Base-by-base conservation (phyloP, 2,888 invertebrate species). In the Temnothorax unifasciatus region DNA sequence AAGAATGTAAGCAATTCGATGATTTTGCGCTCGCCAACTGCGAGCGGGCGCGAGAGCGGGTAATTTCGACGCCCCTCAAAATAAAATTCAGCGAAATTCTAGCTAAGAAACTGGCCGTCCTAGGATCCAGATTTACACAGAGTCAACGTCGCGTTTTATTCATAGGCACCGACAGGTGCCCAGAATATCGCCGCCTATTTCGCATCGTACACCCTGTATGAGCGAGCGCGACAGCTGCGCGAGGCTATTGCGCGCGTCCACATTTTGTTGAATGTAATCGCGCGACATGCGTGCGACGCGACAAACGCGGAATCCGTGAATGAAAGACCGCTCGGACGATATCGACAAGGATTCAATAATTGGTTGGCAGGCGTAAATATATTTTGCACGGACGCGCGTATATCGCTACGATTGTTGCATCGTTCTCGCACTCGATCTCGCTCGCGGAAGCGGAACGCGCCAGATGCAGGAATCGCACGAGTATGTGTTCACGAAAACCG, bases 151-250 rank as follows among this genome's bases (percentile, higher is more conserved):
- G 21, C 44, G 64, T 15, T 69, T 69, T 79, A 79, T 38, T 57
- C 73, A 52, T 57, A 79, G 54, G 47, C 57, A 57, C 44, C 34
- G 57, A 47, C 71, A 71, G 41, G n/a, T 77, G 69, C 44, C n/a
- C 15, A 44, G 44, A 69, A 69, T 69, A 47, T 57, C 69, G n/a
- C 13, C 34, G 66, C 13, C 54, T 54, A 68, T 77, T 68, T 77
- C 41, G 29, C 38, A 21, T 66, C 52, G 3, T 29, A 29, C 6
- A 18, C 13, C 18, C 3, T 15, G 54, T 41, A n/a, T 41, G 68
- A 77, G 18, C 41, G 52, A 77, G 8, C 52, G 34, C 44, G 21
- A 79, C 79, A 79, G 79, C 79, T 79, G 79, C 21, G 41, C 44
- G 57, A 21, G 21, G 11, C 21, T 2, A 3, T 44, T 29, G 29